Evolutionary conservation across 1,140 invertebrate species (phyloP).

Genomic region (Semibalanus balanoides): DNA sequence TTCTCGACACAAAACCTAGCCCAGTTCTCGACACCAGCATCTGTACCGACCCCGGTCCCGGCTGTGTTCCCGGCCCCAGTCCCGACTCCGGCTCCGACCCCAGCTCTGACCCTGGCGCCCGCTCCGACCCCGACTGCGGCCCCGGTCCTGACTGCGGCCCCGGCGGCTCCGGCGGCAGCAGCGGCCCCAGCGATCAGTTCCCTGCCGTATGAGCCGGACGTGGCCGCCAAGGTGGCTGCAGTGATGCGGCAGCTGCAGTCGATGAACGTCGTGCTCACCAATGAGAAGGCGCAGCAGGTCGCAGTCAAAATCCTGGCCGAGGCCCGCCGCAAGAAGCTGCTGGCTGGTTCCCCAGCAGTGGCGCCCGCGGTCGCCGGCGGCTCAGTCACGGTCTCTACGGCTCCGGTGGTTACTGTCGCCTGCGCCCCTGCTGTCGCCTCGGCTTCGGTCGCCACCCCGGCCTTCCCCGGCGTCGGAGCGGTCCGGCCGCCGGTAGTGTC

Average conservation of each 20-base stretch:
- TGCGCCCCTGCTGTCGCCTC: background rate
- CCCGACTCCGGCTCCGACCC: no score
- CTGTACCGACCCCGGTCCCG: no score
- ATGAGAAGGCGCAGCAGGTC: background rate
- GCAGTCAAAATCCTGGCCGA: background rate
- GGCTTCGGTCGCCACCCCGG: no score
- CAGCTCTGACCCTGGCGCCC: no score
- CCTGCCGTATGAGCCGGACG: background rate
- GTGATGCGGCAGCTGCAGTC: background rate
- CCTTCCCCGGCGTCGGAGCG: no score
- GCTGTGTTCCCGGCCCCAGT: no score
- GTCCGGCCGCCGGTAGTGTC: background rate
- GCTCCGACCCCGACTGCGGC: background rate
- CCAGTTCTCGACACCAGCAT: no score
- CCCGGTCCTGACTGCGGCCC: background rate
- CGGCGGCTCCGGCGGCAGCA: no score
- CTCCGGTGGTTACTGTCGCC: background rate
- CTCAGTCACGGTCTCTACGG: background rate
- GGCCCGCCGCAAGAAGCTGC: background rate
- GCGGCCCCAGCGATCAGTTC: background rate
- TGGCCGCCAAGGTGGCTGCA: background rate
- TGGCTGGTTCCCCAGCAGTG: no score
- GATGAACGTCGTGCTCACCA: background rate
- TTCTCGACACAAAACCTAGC: no score
- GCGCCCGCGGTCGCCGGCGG: no score